These are phyloP conservation scores for Alcis repandata DNA, from an alignment of 2,888 invertebrate species.

Conservation along the genomic window DNA sequence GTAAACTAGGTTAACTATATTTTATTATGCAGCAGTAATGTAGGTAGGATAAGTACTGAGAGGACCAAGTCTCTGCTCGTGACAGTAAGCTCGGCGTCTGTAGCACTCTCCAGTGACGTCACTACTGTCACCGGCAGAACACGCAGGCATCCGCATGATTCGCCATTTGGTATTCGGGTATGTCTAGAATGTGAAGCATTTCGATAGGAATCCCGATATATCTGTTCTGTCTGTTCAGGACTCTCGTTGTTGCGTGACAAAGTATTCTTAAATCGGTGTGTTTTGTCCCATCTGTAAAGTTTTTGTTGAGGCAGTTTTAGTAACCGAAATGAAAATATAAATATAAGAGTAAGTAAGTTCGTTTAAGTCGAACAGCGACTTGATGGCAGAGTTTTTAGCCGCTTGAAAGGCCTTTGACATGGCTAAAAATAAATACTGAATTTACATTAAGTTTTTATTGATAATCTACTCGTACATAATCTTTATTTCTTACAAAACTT, in stretches of 20 bases:
- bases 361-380: too few species aligned
- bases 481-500: too few species aligned
- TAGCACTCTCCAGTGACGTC: constrained; percentile 27
- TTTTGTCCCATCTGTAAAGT: background rate
- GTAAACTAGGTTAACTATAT: background rate
- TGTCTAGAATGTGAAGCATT: constrained; percentile 10
- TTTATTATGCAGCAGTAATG: background rate
- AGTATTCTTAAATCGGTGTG: background rate
- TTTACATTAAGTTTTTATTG: too few species aligned
- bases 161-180: constrained; percentile 17
- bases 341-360: too few species aligned
- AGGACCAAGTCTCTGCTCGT: background rate
- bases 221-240: constrained; percentile 6
- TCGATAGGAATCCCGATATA: constrained; percentile 3
- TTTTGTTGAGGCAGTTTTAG: too few species aligned
- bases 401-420: too few species aligned
- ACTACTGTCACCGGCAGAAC: constrained; percentile 17
- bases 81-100: constrained; percentile 15
- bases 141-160: constrained; percentile 15
- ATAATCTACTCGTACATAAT: too few species aligned
- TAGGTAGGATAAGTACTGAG: background rate
- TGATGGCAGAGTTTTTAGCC: too few species aligned
- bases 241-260: background rate
- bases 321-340: too few species aligned
- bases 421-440: too few species aligned